Evolutionary conservation across 1,140 invertebrate species (phyloP), one percentile per base, ranked within the genome.

Genomic region (Cyclina sinensis): DNA sequence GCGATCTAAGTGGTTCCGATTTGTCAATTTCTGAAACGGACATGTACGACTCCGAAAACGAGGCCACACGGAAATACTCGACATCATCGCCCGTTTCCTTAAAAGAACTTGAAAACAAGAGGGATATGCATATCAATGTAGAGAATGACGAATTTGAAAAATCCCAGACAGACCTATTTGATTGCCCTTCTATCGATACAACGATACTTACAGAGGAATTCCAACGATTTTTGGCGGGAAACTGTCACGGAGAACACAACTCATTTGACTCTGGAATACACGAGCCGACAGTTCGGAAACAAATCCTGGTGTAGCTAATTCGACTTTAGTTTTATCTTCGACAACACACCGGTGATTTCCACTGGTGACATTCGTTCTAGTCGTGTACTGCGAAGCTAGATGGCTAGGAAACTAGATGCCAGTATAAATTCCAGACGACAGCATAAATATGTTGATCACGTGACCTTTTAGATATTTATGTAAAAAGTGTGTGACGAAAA

Each of bases 181-280:
- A 37, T 14, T 11, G 46, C 32, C 46, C 46, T 30, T 35, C 59
- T 1, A 43, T 37, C 39, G 78, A 57, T 18, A 35, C 43, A 16
- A 39, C 59, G 7, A 32, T 27, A 35, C 30, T 81, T 24, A 78
- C 74, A 21, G 48, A 54, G 24, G 74, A 78, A 4, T 35, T 78
- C 54, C 32, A 78, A 78, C 46, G 32, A 30, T 54, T 51, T 51
- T 32, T 46, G 27, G 51, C 65, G 30, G 51, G 35, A 32, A 89
- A 83, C 11, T 88, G 88, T 76, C 90, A 91, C 70, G 78, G 83
- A 2, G 91, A 92, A 74, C 88, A 92, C 79, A 89, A 91, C 51
- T 92, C 91, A 0, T 92, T 93, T 81, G 92, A 93, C 59, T 93
- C 92, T n/a, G 92, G 92, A 35, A 93, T 93, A 73, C 91, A 93